phyloP scores from a whole-genome alignment of 2,888 invertebrate genomes.

The Phymatocera aterrima region DNA sequence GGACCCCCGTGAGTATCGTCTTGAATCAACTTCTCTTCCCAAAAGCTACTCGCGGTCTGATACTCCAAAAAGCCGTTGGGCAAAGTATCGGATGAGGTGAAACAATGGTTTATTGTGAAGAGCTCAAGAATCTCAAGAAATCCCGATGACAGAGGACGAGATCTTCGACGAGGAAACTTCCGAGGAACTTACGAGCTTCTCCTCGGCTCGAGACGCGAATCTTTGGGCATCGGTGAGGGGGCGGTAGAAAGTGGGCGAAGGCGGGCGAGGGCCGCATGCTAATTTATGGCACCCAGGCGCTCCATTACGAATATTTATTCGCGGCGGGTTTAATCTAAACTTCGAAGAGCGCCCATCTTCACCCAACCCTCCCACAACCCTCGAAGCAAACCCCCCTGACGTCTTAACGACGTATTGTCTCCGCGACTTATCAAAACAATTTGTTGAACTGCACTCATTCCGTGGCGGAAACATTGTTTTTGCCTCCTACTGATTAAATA shows the following conservation, averaged over 20 bases:
- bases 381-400: constrained; percentile 54
- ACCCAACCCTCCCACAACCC: constrained; percentile 48
- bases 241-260: constrained; percentile 38
- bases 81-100: not conserved
- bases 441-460: constrained; percentile 63
- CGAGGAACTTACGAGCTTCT: constrained; percentile 33
- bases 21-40: constrained; percentile 50
- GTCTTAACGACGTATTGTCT: constrained; percentile 74
- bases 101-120: constrained; percentile 9
- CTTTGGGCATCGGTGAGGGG: constrained; percentile 41
- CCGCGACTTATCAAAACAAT: constrained; percentile 73
- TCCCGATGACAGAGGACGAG: constrained; percentile 43
- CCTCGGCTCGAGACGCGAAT: constrained; percentile 1
- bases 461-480: constrained; percentile 53
- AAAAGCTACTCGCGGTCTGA: not conserved
- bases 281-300: constrained; percentile 75
- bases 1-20: constrained; percentile 35
- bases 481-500: constrained; percentile 64
- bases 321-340: constrained; percentile 75
- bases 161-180: constrained; percentile 36
- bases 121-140: not conserved
- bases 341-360: constrained; percentile 66
- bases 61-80: not conserved
- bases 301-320: constrained; percentile 76
- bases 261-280: constrained; percentile 70